Evolutionary conservation across 37 sponge, comb jelly and placozoan species (phyloP).

Genomic region (Haliclona indistincta): DNA sequence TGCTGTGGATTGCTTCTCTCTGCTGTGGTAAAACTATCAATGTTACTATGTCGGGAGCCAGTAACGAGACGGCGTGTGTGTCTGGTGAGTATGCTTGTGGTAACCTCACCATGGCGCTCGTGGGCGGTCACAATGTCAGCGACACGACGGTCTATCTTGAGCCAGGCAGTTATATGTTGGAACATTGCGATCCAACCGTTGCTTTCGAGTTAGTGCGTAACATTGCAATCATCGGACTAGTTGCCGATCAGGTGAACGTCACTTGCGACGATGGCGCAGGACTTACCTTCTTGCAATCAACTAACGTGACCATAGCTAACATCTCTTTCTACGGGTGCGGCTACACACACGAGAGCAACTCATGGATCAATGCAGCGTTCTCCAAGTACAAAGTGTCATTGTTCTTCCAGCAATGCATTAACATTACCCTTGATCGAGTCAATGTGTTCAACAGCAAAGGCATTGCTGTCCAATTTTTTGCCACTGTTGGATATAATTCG

Average conservation of each 20-base stretch:
- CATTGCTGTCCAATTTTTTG: slow-evolving; percentile 5
- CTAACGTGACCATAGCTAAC: background rate
- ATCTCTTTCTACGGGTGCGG: slow-evolving; percentile 3
- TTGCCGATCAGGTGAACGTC: background rate
- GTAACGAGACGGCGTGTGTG: too few species aligned
- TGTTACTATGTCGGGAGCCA: too few species aligned
- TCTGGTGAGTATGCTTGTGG: background rate
- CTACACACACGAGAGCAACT: background rate
- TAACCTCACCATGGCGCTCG: background rate
- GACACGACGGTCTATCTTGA: background rate
- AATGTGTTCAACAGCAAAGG: background rate
- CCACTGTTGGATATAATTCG: background rate
- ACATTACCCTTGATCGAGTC: background rate
- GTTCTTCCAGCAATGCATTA: background rate
- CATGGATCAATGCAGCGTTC: background rate
- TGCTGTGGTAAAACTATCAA: too few species aligned
- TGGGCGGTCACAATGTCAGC: background rate
- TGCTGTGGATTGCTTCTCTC: too few species aligned
- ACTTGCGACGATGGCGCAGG: background rate
- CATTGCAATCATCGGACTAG: background rate
- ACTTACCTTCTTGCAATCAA: background rate
- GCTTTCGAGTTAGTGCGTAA: background rate
- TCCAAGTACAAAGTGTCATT: background rate
- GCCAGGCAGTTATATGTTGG: background rate
- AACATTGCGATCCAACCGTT: background rate